These are phyloP conservation scores for Hetaerina americana DNA, from an alignment of 1,140 invertebrate species.

Conservation along the genomic window DNA sequence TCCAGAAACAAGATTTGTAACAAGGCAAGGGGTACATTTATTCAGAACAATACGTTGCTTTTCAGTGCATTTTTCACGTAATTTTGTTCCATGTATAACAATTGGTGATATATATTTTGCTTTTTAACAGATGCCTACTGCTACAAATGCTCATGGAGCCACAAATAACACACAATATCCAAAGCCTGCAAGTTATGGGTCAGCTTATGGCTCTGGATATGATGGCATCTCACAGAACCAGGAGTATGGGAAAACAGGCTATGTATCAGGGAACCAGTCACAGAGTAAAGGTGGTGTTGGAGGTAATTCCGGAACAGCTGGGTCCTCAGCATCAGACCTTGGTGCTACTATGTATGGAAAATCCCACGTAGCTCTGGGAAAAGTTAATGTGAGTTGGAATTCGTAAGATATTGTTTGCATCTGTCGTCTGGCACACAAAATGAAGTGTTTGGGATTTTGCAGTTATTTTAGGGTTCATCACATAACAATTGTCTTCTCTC, in stretches of 20 bases:
- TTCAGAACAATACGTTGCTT: slow-evolving; percentile 4
- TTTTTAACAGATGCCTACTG: slow-evolving; percentile 35
- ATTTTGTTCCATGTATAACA: slow-evolving; percentile 11
- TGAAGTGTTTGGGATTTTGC: no score
- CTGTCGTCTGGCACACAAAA: no score
- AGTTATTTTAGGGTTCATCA: no score
- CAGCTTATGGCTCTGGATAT: slow-evolving; percentile 51
- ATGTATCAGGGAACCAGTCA: slow-evolving; percentile 23
- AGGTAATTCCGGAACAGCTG: slow-evolving; percentile 37
- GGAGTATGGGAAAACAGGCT: slow-evolving; percentile 44
- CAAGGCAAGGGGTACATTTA: no score
- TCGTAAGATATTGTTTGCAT: not conserved
- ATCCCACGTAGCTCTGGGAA: slow-evolving; percentile 53
- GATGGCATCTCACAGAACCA: slow-evolving; percentile 43
- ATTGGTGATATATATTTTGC: slow-evolving; percentile 5
- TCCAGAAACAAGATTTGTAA: no score
- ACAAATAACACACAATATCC: slow-evolving; percentile 48
- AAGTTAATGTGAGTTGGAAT: slow-evolving; percentile 50
- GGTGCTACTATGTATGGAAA: slow-evolving; percentile 56
- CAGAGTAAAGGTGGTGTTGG: slow-evolving; percentile 40
- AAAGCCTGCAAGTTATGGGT: slow-evolving; percentile 48
- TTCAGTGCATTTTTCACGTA: slow-evolving; percentile 7
- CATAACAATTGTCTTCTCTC: no score
- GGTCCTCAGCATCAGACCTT: slow-evolving; percentile 44
- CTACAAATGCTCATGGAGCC: slow-evolving; percentile 40